Evolutionary conservation across 1,140 invertebrate genomes (phyloP).

Genomic region (Diabrotica undecimpunctata): DNA sequence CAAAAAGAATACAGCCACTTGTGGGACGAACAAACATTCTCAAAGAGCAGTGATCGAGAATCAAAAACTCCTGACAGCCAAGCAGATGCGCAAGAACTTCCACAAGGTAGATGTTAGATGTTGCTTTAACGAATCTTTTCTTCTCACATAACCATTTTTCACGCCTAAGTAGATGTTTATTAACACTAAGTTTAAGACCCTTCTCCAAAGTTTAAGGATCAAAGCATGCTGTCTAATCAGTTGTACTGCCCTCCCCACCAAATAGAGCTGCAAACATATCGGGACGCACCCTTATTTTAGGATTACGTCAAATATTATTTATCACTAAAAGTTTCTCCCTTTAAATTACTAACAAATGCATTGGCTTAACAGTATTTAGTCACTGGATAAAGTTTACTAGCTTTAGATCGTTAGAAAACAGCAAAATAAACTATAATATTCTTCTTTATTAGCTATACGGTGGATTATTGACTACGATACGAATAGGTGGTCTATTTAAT

Average conservation of each 20-base stretch:
- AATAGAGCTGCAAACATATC: conserved; percentile 41
- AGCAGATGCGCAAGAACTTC: conserved; percentile 45
- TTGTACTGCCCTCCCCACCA: background rate
- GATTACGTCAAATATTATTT: background rate
- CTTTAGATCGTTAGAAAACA: too few species aligned
- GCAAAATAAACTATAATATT: too few species aligned
- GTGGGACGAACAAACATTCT: conserved; percentile 51
- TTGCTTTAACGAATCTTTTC: conserved; percentile 26
- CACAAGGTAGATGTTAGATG: conserved; percentile 48
- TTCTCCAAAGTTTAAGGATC: conserved; percentile 5
- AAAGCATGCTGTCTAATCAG: background rate
- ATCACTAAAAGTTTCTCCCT: too few species aligned
- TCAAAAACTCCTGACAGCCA: conserved; percentile 48
- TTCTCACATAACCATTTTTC: conserved; percentile 31
- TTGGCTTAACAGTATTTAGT: too few species aligned
- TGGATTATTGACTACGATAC: too few species aligned
- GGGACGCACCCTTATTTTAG: conserved; percentile 30
- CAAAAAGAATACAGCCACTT: conserved; percentile 47
- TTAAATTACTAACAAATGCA: too few species aligned
- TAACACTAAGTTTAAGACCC: conserved; percentile 23
- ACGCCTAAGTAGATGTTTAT: conserved; percentile 26
- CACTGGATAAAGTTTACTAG: too few species aligned
- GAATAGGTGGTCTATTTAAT: too few species aligned
- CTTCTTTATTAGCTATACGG: too few species aligned
- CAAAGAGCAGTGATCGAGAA: conserved; percentile 47